Percentiles rank a stretch among this genome's conserved stretches.
These are phyloP conservation scores for Phymanthus crucifer DNA, from an alignment of 92 coral and sea anemone genomes.

Conservation along the genomic window DNA sequence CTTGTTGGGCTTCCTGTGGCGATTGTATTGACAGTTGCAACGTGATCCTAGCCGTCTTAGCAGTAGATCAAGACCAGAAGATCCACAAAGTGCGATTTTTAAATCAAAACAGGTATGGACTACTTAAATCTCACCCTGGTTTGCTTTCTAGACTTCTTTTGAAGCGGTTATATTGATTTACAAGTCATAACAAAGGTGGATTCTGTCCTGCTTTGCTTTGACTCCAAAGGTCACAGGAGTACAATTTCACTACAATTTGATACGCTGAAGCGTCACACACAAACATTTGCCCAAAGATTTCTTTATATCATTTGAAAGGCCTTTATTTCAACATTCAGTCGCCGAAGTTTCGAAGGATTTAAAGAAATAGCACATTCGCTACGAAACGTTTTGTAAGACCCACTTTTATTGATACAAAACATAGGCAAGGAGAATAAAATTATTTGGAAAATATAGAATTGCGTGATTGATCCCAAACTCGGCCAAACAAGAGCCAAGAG, in stretches of 20 bases:
- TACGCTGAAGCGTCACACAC: too few relatives aligned
- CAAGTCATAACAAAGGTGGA: not conserved
- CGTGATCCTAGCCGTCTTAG: too few relatives aligned
- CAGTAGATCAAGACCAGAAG: not conserved
- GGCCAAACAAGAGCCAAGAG: slow-evolving; percentile 30
- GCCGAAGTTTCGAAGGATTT: too few relatives aligned
- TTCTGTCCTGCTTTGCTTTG: not conserved
- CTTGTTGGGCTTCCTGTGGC: too few relatives aligned
- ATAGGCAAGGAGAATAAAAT: slow-evolving; percentile 19
- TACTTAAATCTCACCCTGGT: not conserved
- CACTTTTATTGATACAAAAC: not conserved
- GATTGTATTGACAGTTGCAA: too few relatives aligned
- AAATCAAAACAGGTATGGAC: not conserved
- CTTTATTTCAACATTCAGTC: slow-evolving; percentile 9
- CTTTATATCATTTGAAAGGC: too few relatives aligned
- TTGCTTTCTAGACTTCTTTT: not conserved
- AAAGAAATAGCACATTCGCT: not conserved
- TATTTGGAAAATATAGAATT: too few relatives aligned
- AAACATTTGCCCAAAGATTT: too few relatives aligned
- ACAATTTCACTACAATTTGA: too few relatives aligned
- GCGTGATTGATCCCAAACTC: too few relatives aligned
- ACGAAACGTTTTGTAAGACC: not conserved
- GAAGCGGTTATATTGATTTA: too few relatives aligned
- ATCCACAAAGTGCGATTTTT: not conserved
- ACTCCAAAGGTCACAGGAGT: not conserved